These are phyloP conservation scores for Mus spicilegus DNA, from an alignment of 2,113 vertebrate species.

Conservation along the genomic window DNA sequence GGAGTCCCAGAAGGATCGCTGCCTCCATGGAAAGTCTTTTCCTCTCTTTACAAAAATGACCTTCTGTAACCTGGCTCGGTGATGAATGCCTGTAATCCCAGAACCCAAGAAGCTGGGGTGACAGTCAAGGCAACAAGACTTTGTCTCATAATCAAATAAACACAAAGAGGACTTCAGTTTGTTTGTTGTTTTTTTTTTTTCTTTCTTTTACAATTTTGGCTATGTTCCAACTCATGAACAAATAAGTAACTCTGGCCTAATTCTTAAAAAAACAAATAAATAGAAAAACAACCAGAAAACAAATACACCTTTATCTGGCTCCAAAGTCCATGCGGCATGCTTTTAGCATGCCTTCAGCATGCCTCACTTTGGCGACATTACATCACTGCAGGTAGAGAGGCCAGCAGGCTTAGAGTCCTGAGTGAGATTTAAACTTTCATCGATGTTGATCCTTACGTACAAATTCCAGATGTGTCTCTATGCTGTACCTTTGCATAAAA, in stretches of 20 bases:
- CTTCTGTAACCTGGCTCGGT: no score
- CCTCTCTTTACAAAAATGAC: neutral
- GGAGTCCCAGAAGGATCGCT: neutral
- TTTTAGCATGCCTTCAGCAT: neutral
- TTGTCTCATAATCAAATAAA: neutral
- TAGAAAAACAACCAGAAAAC: neutral
- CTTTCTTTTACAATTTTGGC: neutral
- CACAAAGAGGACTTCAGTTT: neutral
- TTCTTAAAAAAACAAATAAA: neutral
- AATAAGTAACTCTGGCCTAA: neutral
- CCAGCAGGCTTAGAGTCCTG: neutral
- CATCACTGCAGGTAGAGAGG: neutral
- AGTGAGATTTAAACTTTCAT: neutral
- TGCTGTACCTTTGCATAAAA: neutral
- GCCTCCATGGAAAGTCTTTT: neutral
- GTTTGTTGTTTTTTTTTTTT: neutral
- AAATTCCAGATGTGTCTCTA: neutral
- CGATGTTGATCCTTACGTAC: neutral
- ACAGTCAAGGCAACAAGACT: neutral
- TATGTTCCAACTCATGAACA: slow-evolving; percentile 9
- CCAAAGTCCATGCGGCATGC: neutral
- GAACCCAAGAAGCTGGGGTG: neutral
- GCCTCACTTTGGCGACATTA: neutral
- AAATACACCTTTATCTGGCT: neutral
- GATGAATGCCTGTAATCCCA: neutral